A percentile compares a stretch with the other conserved stretches of the same genome.
These are phyloP conservation scores for Machaerirhynchus nigripectus DNA, from an alignment of 2,113 vertebrate genomes.

Conservation along the genomic window DNA sequence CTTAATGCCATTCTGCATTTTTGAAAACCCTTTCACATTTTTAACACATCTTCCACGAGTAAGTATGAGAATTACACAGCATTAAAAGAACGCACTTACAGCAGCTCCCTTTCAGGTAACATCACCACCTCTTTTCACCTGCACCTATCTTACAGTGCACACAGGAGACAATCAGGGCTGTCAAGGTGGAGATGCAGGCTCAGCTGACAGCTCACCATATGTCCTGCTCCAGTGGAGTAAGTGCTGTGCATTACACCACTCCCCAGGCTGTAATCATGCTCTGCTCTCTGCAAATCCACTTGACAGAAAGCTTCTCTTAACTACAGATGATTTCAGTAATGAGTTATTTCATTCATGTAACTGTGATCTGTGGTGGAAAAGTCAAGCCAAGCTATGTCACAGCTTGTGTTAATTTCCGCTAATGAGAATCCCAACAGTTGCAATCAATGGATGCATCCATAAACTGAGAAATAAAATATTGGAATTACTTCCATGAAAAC, in stretches of 20 bases:
- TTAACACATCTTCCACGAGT: neutral
- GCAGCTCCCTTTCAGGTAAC: neutral
- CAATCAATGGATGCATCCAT: neutral
- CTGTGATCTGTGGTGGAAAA: slow-evolving; percentile 3
- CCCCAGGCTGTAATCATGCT: neutral
- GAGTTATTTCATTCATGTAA: slow-evolving; percentile 19
- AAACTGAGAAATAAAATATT: neutral
- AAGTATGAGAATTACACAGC: neutral
- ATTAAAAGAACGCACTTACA: neutral
- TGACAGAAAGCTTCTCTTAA: slow-evolving; percentile 39
- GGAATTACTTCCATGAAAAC: neutral
- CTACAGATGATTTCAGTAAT: slow-evolving; percentile 16
- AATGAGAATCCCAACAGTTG: slow-evolving; percentile 17
- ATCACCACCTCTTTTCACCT: neutral
- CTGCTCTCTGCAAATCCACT: neutral
- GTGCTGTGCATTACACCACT: neutral
- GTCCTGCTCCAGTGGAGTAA: neutral
- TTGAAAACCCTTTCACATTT: neutral
- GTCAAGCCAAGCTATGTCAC: slow-evolving; percentile 9
- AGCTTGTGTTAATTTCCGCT: slow-evolving; percentile 2
- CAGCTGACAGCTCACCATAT: neutral
- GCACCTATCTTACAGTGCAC: neutral
- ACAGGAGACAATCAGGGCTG: neutral
- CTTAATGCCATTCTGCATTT: neutral
- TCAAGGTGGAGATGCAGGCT: neutral